Evolutionary conservation across 2,888 invertebrate genomes (phyloP), one percentile per base, ranked within the genome.

Genomic region (Anorthoa munda): DNA sequence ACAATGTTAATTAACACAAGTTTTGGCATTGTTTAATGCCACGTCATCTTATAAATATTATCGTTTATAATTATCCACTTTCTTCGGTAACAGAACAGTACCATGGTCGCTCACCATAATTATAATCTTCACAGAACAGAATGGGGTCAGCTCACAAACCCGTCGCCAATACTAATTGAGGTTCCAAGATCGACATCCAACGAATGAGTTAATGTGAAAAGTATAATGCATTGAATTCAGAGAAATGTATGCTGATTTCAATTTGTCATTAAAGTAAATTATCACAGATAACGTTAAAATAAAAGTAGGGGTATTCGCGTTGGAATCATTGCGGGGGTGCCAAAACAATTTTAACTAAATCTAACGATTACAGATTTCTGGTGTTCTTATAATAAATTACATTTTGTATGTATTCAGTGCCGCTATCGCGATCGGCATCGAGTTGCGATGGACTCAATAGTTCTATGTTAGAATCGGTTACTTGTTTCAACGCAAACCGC

Each of bases 271-370:
- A 94, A 93, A 94, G 91, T 93, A 94, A 93, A 94, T 93, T 95
- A 95, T 95, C 95, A 95, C 95, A 95, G 95, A 94, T 93, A 95
- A 95, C 90, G 90, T 93, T 93, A 94, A 94, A 94, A 93, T 94
- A 93, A 94, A 93, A 91, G 87, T 90, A 92, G 90, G 90, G 89
- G 89, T 90, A 89, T 88, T 90, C 86, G 87, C 89, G 88, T 89
- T 86, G 90, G 87, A 89, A 90, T 89, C 83, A 87, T 90, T 91
- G 91, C 88, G 83, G 90, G 86, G 85, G 84, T 90, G 90, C 88
- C 87, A 90, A 89, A 90, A 89, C 87, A 88, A 88, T 87, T 86
- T 88, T 77, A 88, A 87, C 86, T 86, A 87, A 85, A 87, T 77
- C 79, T 82, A 86, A 83, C 63, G 86, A 84, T 86, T 86, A 86